Conservation (phyloP, 2,797 vertebrate genomes). For the Pteronotus mesoamericanus region DNA sequence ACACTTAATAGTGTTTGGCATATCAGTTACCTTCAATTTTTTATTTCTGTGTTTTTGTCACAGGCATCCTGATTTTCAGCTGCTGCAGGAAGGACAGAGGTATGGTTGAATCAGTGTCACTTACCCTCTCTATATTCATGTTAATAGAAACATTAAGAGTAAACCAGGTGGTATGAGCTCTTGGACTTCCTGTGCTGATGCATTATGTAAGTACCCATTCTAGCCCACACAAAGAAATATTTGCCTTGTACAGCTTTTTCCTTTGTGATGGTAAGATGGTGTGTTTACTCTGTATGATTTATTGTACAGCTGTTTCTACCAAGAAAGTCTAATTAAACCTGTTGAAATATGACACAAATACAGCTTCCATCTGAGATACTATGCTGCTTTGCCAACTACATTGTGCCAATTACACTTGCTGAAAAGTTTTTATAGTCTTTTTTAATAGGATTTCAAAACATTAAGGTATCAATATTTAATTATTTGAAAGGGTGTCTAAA, state of each 20-base stretch:
- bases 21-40: constrained; percentile 5
- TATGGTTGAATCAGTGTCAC: constrained; percentile 74
- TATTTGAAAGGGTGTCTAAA: constrained; percentile 65
- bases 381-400: constrained; percentile 68
- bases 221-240: constrained; percentile 60
- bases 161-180: constrained; percentile 63
- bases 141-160: constrained; percentile 57
- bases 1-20: background rate
- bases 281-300: constrained; percentile 95
- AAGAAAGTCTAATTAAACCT: constrained; percentile 86
- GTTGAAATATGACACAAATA: constrained; percentile 89
- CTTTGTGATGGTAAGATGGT: constrained; percentile 75
- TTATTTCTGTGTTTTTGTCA: constrained; percentile 69
- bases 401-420: constrained; percentile 81
- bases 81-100: constrained; percentile 90
- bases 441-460: constrained; percentile 47
- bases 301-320: constrained; percentile 89
- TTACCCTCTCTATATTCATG: constrained; percentile 21
- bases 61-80: constrained; percentile 87
- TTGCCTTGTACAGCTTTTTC: constrained; percentile 72
- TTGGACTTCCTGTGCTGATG: constrained; percentile 71
- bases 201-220: constrained; percentile 63
- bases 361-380: constrained; percentile 69
- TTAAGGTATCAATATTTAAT: constrained; percentile 47
- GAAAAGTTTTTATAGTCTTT: constrained; percentile 77